Evolutionary conservation across 2,113 vertebrate genomes (phyloP), one percentile per base, ranked within the genome.

Genomic region (Uria lomvia): DNA sequence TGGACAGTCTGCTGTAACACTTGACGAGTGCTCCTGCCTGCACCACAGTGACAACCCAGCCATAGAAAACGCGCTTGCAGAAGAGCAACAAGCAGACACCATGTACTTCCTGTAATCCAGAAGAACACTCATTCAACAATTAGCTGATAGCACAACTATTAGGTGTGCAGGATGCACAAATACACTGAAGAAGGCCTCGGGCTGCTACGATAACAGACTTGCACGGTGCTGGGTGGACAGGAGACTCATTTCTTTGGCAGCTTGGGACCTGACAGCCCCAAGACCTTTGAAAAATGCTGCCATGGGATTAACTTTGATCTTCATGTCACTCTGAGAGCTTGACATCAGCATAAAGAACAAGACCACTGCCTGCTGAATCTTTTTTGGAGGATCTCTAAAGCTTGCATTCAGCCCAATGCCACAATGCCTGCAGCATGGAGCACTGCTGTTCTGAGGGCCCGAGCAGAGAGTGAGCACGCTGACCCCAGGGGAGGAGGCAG

Each of bases 151-250:
- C 62, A 53, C 52, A 79, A 63, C 62, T 75, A 40, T 67, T 59
- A 75, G 32, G n/a, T 82, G 62, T 52, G 79, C 29, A 94, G 38
- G 20, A 82, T 59, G 47, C 20, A 85, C 24, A 90, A 77, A 80
- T 5, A 2, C 40, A 74, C 21, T 13, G 17, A 90, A 86, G 60
- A 88, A 93, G 53, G 34, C 63, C 91, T 85, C 8, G 5, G 63
- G 66, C 38, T 76, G 67, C 67, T 65, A 65, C 1, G 1, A 32
- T 20, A 90, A 75, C 30, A 65, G 63, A 73, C 0, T 0, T n/a
- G 14, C 29, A 68, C 40, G 20, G 29, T 73, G 24, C 21, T 50
- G 42, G 19, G 11, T 72, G 66, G 22, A 53, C 34, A 70, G 65
- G 11, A 73, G 27, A 58, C 52, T 2, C 12, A 29, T 38, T 71